These are phyloP conservation scores for Vanessa atalanta DNA, from an alignment of 1,140 invertebrate genomes.

Conservation along the genomic window DNA sequence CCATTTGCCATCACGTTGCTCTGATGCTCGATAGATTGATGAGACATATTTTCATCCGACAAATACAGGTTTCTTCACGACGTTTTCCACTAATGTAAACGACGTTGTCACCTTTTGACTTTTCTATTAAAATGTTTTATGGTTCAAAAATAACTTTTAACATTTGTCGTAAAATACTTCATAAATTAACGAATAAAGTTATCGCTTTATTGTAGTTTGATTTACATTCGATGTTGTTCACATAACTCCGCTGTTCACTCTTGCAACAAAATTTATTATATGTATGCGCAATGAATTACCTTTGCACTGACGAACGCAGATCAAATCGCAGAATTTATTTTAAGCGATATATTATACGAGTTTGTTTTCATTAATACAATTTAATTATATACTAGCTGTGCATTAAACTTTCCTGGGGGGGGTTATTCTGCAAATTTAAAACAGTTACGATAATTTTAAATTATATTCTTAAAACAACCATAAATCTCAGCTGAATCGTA, in stretches of 20 bases:
- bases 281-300: conserved; percentile 1
- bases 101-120: too few species aligned
- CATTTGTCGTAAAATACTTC: not conserved
- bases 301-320: not conserved
- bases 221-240: conserved; percentile 5
- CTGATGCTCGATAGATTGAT: too few species aligned
- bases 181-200: not conserved
- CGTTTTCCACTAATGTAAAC: too few species aligned
- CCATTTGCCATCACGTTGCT: too few species aligned
- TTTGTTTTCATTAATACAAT: not conserved
- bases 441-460: too few species aligned
- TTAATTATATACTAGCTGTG: not conserved
- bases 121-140: too few species aligned
- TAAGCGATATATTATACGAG: not conserved
- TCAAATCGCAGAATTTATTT: conserved; percentile 12
- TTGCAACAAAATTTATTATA: conserved; percentile 4
- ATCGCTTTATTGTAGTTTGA: conserved; percentile 10
- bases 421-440: too few species aligned
- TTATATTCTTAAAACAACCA: too few species aligned
- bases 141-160: too few species aligned
- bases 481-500: too few species aligned
- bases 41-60: too few species aligned
- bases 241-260: conserved; percentile 2
- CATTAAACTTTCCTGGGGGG: not conserved
- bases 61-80: too few species aligned